Conservation (phyloP, 2,888 invertebrate species). For the Ernsta delagoae region DNA sequence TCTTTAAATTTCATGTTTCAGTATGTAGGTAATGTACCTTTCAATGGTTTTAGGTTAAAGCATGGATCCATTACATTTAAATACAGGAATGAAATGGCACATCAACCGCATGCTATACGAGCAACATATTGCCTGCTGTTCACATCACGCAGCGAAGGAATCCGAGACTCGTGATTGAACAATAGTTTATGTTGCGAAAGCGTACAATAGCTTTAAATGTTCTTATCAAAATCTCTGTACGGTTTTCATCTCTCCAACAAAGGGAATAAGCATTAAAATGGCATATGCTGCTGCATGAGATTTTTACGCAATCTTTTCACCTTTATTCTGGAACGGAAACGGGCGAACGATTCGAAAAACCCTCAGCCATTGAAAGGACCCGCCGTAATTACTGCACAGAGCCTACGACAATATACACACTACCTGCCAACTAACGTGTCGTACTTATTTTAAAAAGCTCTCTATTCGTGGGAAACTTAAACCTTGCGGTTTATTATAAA, state of each 20-base stretch:
- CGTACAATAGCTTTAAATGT: conserved; percentile 10
- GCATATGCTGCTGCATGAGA: conserved; percentile 11
- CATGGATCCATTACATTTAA: conserved; percentile 8
- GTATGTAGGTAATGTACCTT: too few species aligned
- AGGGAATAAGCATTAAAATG: conserved; percentile 30
- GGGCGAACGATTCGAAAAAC: conserved; percentile 48
- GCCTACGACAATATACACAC: conserved; percentile 42
- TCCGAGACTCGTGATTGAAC: conserved; percentile 48
- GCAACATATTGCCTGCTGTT: conserved; percentile 40
- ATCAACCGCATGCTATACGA: conserved; percentile 17
- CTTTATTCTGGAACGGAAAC: conserved; percentile 51
- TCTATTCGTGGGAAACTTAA: conserved; percentile 35
- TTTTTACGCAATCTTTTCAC: conserved; percentile 47
- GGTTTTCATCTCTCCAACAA: conserved; percentile 13
- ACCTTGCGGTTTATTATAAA: conserved; percentile 24
- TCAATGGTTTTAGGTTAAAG: too few species aligned
- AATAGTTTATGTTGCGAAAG: conserved; percentile 40
- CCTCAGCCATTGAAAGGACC: conserved; percentile 49
- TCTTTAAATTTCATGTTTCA: too few species aligned
- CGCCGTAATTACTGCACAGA: conserved; percentile 50
- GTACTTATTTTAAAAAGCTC: conserved; percentile 21
- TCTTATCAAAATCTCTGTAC: background rate
- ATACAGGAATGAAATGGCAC: conserved; percentile 13
- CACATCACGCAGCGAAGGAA: conserved; percentile 38
- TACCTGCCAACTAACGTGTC: conserved; percentile 44